A percentile compares a stretch with the other conserved stretches of the same genome.
phyloP scores from a whole-genome alignment of 2,797 vertebrate genomes.

The Pangasius mekongensis region DNA sequence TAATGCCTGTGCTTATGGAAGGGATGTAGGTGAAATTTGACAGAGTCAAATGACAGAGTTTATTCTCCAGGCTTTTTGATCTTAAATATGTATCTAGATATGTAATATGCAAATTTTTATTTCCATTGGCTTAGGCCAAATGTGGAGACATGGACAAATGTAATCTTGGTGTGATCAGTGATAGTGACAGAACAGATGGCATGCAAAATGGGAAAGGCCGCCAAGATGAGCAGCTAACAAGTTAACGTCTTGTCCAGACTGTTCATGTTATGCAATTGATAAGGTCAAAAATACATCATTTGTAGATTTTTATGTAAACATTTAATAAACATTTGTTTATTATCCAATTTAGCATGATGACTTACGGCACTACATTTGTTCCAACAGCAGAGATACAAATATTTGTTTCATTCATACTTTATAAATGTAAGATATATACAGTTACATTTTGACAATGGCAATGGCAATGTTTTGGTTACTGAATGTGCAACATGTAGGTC shows the following conservation, averaged over 20 bases:
- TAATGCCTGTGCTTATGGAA: not conserved
- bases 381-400: not conserved
- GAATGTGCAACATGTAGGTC: too few species aligned
- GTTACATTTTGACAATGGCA: not conserved
- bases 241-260: not conserved
- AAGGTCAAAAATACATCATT: not conserved
- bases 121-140: not conserved
- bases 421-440: not conserved
- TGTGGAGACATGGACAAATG: not conserved
- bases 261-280: not conserved
- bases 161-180: not conserved
- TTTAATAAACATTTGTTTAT: not conserved
- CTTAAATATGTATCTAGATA: not conserved
- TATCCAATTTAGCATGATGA: not conserved
- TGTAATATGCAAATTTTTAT: not conserved
- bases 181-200: conserved; percentile 7
- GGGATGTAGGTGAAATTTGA: not conserved
- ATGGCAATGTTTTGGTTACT: not conserved
- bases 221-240: not conserved
- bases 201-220: not conserved
- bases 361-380: not conserved
- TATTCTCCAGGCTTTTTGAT: not conserved
- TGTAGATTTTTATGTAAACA: not conserved
- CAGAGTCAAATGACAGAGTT: not conserved
- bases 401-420: not conserved